Conservation (phyloP, 2,888 invertebrate species). For the Crioceris asparagi region DNA sequence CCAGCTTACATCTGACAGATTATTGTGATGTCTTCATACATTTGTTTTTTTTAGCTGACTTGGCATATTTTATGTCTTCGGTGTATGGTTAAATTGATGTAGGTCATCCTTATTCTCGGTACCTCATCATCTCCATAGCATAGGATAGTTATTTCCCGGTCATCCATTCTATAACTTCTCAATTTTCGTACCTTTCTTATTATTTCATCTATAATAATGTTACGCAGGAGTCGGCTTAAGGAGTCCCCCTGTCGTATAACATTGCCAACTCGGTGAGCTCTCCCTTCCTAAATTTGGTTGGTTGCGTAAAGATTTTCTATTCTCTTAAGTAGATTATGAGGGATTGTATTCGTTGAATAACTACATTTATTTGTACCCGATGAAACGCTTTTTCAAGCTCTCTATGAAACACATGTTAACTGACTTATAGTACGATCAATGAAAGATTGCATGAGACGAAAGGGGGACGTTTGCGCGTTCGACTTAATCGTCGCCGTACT, state of each 20-base stretch:
- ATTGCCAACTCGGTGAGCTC: too few relatives aligned
- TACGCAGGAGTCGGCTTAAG: too few relatives aligned
- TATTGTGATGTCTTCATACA: neutral
- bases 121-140: neutral
- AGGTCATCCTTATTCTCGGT: neutral
- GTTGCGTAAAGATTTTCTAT: neutral
- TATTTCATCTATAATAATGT: neutral
- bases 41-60: neutral
- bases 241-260: too few relatives aligned
- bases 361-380: neutral
- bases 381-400: neutral
- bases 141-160: neutral
- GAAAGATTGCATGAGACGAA: too few relatives aligned
- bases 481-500: too few relatives aligned
- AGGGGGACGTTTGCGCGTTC: too few relatives aligned
- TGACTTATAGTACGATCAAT: too few relatives aligned
- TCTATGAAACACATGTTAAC: neutral
- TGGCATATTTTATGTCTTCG: too few relatives aligned
- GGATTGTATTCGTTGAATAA: too few relatives aligned
- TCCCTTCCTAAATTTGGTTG: neutral
- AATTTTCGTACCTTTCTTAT: neutral
- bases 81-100: too few relatives aligned
- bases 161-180: neutral
- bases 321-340: neutral
- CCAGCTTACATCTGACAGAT: neutral